A percentile compares a stretch with the other conserved stretches of the same genome.
phyloP scores from a whole-genome alignment of 2,888 invertebrate genomes.

The Orchesella flavescens region DNA sequence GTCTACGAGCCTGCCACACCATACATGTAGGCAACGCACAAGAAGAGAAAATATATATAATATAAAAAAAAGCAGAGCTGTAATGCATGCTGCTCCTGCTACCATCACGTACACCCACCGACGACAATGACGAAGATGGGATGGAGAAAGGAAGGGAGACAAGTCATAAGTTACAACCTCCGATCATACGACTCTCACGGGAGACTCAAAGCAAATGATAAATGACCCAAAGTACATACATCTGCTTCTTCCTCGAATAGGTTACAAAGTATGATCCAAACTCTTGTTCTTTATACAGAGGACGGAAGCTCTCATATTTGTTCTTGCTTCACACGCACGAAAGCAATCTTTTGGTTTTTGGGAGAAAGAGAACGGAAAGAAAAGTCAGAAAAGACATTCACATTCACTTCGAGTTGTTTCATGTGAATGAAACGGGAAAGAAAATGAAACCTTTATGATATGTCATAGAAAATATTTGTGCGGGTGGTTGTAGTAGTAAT shows the following conservation, averaged over 20 bases:
- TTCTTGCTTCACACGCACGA: slow-evolving; percentile 46
- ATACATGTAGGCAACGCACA: neutral
- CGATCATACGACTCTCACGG: slow-evolving; percentile 72
- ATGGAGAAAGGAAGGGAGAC: slow-evolving; percentile 64
- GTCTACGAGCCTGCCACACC: neutral
- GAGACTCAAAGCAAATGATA: slow-evolving; percentile 71
- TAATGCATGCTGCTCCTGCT: too few species aligned
- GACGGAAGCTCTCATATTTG: slow-evolving; percentile 35
- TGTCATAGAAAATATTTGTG: slow-evolving; percentile 55
- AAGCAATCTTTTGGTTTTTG: slow-evolving; percentile 46
- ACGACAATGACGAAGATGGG: slow-evolving; percentile 47
- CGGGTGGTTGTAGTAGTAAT: slow-evolving; percentile 8
- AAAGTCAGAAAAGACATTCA: slow-evolving; percentile 15
- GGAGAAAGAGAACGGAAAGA: neutral
- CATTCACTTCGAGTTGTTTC: neutral
- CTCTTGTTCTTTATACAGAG: slow-evolving; percentile 14
- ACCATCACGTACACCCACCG: slow-evolving; percentile 25
- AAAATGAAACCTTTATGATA: slow-evolving; percentile 62
- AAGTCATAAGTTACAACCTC: slow-evolving; percentile 72
- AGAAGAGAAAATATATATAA: too few species aligned
- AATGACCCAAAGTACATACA: slow-evolving; percentile 69
- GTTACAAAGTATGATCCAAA: slow-evolving; percentile 5
- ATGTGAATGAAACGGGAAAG: neutral
- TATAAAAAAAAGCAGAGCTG: too few species aligned
- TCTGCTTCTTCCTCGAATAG: slow-evolving; percentile 49